Evolutionary conservation across 2,797 vertebrate species (phyloP).

Genomic region (Prionace glauca): DNA sequence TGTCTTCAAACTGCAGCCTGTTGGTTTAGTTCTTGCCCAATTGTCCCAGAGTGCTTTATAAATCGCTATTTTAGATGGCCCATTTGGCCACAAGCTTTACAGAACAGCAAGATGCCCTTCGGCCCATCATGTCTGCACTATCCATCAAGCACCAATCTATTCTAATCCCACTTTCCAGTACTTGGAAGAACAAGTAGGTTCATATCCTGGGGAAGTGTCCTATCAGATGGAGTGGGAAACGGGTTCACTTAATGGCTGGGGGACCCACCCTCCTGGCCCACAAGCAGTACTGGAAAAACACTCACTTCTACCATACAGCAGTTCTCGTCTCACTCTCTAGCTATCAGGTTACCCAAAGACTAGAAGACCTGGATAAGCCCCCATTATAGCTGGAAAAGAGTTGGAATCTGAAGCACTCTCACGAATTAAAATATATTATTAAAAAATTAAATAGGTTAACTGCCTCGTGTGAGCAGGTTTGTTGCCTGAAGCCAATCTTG

Average conservation of each 20-base stretch:
- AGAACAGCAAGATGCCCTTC: no score
- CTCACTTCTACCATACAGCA: background rate
- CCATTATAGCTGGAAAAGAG: background rate
- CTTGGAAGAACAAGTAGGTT: background rate
- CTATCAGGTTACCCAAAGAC: background rate
- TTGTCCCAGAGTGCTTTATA: no score
- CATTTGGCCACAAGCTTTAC: no score
- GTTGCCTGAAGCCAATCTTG: background rate
- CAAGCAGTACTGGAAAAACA: background rate
- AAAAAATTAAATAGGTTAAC: background rate
- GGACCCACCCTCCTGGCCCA: background rate
- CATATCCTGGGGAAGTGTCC: background rate
- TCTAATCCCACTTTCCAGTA: no score
- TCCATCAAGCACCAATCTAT: no score
- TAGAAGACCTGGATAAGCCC: background rate
- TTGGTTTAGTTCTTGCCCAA: no score
- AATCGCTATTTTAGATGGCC: no score
- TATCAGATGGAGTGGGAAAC: background rate
- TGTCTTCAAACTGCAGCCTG: no score
- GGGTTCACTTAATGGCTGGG: background rate
- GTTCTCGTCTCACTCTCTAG: background rate
- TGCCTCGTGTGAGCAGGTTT: background rate
- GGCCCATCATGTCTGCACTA: no score
- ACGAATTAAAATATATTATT: background rate
- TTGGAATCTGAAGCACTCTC: background rate